Evolutionary conservation across 64 coral and sea anemone genomes (phyloP).

Genomic region (Actinia tenebrosa): DNA sequence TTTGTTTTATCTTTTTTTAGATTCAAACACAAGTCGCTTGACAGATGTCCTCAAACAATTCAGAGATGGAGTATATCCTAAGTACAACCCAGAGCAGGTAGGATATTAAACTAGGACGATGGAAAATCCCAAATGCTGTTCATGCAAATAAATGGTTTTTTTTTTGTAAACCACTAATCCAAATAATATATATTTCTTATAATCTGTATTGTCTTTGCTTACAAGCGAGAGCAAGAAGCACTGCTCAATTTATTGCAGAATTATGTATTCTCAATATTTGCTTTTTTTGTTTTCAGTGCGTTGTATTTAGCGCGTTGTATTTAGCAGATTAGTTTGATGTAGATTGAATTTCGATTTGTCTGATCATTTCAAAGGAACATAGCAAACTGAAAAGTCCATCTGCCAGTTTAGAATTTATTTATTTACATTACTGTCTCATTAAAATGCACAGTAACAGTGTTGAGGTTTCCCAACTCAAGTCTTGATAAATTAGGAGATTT

Average conservation of each 20-base stretch:
- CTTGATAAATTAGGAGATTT: slow-evolving; percentile 1
- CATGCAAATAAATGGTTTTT: neutral
- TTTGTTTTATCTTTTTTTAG: slow-evolving; percentile 45
- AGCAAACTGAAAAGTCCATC: slow-evolving; percentile 5
- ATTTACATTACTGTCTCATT: slow-evolving; percentile 29
- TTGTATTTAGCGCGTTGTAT: neutral
- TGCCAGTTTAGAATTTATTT: slow-evolving; percentile 21
- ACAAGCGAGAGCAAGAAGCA: neutral
- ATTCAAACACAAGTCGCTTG: slow-evolving; percentile 93
- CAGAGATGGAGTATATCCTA: slow-evolving; percentile 91
- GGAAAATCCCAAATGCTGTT: neutral
- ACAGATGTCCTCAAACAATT: slow-evolving; percentile 98
- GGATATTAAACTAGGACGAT: slow-evolving; percentile 19
- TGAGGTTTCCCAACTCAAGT: slow-evolving; percentile 16
- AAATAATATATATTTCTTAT: neutral
- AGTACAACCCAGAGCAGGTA: slow-evolving; percentile 99
- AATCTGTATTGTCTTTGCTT: neutral
- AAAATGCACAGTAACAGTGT: slow-evolving; percentile 22
- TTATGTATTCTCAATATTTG: neutral
- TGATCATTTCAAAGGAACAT: neutral
- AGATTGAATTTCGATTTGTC: slow-evolving; percentile 16
- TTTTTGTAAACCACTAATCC: neutral
- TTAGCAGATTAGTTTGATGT: slow-evolving; percentile 19
- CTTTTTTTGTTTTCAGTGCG: neutral
- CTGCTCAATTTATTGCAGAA: slow-evolving; percentile 3